Base-by-base conservation (phyloP, 37 sponge, comb jelly and placozoan genomes). In the Halisarca cf. caerulea region DNA sequence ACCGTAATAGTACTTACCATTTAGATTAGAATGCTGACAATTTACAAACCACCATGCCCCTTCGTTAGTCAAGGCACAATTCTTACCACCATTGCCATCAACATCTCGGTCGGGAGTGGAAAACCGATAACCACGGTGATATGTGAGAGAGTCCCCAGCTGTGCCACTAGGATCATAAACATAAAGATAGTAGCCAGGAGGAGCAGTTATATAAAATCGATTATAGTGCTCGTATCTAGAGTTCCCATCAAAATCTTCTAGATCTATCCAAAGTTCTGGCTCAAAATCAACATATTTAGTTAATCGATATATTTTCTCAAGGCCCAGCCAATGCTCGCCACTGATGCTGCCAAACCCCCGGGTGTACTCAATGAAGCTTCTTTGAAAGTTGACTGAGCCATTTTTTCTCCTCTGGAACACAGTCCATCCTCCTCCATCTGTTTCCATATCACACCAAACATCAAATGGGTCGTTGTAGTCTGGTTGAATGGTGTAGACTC, bases 391-490 rank as follows among this genome's bases (percentile, higher is more conserved):
- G 81, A 80, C 81, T 43, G 59, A 30, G 0, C 81, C 81, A 34
- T 80, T 59, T 57, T 21, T 33, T 51, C 81, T 54, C 9, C 81
- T 3, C 40, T 80, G 81, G 59, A 57, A 80, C 39, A 80, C 81
- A 0, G 81, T 55, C 81, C 81, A 80, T 14, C 81, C 81, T 4
- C 81, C 81, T 18, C 81, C 81, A 59, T 80, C 81, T 34, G 81
- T 80, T 2, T 24, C 39, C 81, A 35, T 25, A 59, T 80, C 81
- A 33, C 81, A 80, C 41, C 41, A 80, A 21, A 80, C 81, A 2
- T 80, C 59, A 34, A 80, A 80, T 53, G 81, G 60, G 1, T 34
- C 58, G 20, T 51, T 51, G 35, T 6, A 32, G 44, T 74, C 77
- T 20, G 81, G 81, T 8, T 27, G 39, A 38, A 80, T 80, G 25